These are phyloP conservation scores for Ictidomys tridecemlineatus DNA, from an alignment of 2,113 vertebrate genomes.

Conservation along the genomic window DNA sequence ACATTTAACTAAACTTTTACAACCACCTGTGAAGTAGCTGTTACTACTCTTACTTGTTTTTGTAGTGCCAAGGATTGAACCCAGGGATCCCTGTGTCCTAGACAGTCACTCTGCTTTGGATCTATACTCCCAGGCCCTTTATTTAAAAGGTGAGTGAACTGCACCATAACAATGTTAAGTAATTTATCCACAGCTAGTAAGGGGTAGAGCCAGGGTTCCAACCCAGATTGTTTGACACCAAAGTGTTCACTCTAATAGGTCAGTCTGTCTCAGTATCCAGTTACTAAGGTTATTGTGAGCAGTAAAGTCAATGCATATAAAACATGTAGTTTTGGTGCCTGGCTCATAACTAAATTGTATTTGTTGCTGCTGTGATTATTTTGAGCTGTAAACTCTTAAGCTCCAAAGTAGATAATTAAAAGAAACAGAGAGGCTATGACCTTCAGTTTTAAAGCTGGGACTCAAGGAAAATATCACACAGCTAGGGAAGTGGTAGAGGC, in stretches of 20 bases:
- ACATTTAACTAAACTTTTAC: conserved; percentile 24
- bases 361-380: conserved; percentile 42
- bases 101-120: background rate
- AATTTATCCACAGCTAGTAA: conserved; percentile 12
- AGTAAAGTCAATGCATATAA: background rate
- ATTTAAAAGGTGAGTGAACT: conserved; percentile 42
- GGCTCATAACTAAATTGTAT: conserved; percentile 39
- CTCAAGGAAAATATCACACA: background rate
- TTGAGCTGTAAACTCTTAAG: conserved; percentile 36
- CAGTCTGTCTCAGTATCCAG: background rate
- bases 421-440: conserved; percentile 15
- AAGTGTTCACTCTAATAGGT: conserved; percentile 18
- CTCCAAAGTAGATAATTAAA: background rate
- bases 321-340: background rate
- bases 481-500: conserved; percentile 11
- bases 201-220: background rate
- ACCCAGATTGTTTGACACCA: background rate
- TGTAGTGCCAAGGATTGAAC: background rate
- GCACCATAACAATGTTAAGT: conserved; percentile 45
- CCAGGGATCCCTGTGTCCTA: background rate
- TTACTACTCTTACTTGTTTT: background rate
- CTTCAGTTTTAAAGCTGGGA: conserved; percentile 1
- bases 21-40: background rate
- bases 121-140: background rate
- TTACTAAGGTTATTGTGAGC: background rate